Percentiles rank a stretch among this genome's conserved stretches.
These are phyloP conservation scores for Zaprionus lachaisei DNA, from an alignment of 1,140 invertebrate species.

Conservation along the genomic window DNA sequence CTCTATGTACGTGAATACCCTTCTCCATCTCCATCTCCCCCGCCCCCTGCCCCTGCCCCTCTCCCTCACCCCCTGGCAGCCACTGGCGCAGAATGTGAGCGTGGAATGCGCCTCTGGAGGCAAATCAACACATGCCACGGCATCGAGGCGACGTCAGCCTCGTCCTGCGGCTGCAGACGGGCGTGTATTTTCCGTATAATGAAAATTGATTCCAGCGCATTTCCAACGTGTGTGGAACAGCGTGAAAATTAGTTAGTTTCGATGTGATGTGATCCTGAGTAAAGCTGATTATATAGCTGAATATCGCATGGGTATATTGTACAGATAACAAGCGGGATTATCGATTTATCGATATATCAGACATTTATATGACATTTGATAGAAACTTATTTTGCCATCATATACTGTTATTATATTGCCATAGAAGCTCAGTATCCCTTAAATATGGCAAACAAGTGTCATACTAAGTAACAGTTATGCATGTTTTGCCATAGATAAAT, in stretches of 20 bases:
- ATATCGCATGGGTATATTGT: neutral
- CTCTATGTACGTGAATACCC: neutral
- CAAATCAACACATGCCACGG: slow-evolving; percentile 28
- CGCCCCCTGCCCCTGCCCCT: neutral
- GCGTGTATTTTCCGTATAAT: slow-evolving; percentile 20
- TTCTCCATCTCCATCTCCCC: neutral
- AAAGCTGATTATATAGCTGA: neutral
- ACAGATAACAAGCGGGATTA: neutral
- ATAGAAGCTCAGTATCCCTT: no score
- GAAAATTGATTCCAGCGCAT: slow-evolving; percentile 8
- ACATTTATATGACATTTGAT: neutral
- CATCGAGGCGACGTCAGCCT: neutral
- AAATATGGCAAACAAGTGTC: no score
- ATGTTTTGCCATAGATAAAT: neutral
- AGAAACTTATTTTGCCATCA: no score
- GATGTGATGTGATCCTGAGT: neutral
- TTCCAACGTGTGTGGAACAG: neutral
- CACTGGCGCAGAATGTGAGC: slow-evolving; percentile 20
- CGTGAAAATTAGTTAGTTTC: neutral
- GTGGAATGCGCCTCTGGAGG: slow-evolving; percentile 39
- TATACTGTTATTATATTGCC: no score
- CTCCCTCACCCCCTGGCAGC: neutral
- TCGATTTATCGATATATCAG: neutral
- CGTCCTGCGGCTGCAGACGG: neutral
- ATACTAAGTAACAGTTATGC: neutral